Evolutionary conservation across 1,140 invertebrate genomes (phyloP), one percentile per base, ranked within the genome.

Genomic region (Heliconius hewitsoni): DNA sequence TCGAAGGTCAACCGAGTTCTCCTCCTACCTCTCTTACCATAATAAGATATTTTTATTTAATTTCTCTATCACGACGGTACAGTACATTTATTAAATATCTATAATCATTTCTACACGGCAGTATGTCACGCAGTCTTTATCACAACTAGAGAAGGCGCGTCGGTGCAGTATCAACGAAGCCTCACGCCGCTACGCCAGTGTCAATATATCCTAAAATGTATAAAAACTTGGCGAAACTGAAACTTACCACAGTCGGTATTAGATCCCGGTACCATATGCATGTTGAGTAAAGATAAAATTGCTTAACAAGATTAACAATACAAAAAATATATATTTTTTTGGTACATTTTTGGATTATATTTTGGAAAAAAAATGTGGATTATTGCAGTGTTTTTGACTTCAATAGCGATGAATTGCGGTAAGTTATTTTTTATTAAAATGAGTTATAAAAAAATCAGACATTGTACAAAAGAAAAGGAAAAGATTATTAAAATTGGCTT

Each of bases 191-290:
- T 27, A 66, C 60, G 60, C 60, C 60, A 30, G 60, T 30, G 23
- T 66, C 23, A 79, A 74, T 74, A 70, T 60, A 19, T n/a, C 55
- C 50, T 55, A 80, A 82, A 75, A 79, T 80, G 76, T 77, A 82
- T 82, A 77, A 80, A 82, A 80, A 77, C 46, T 73, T 73, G 75
- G n/a, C 66, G 18, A 74, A 66, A 66, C 30, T 23, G 42, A 37
- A 77, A 2, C 19, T 39, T 8, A 72, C 81, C 37, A 75, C 81
- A 82, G 78, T 82, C 77, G 75, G 71, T 74, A 66, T 57, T 60
- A 19, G 77, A 74, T 11, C 60, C 60, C 23, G 60, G 9, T 66
- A 66, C 60, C 23, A 13, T 66, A 66, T 66, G 11, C 60, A 66
- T 27, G 60, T 66, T 13, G 23, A 66, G n/a, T 66, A 66, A 30